Conservation (phyloP, 1,140 invertebrate genomes). For the Melitaea cinxia region DNA sequence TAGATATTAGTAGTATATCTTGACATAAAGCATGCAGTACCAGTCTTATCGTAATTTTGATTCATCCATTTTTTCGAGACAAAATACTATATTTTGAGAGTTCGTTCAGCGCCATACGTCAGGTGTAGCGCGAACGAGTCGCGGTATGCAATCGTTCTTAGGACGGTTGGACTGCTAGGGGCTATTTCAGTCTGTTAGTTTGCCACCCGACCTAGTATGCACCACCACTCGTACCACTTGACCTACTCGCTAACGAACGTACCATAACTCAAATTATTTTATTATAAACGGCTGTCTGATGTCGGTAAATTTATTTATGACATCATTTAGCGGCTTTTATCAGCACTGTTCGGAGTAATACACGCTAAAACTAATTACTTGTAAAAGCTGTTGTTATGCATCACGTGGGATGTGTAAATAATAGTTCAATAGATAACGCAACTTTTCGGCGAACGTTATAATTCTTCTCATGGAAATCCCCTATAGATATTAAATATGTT, state of each 20-base stretch:
- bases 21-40: too few species aligned
- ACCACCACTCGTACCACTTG: slow-evolving; percentile 42
- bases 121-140: slow-evolving; percentile 3
- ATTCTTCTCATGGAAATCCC: too few species aligned
- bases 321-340: not conserved
- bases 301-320: slow-evolving; percentile 8
- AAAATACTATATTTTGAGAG: not conserved
- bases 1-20: too few species aligned
- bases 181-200: slow-evolving; percentile 48
- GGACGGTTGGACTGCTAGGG: slow-evolving; percentile 18
- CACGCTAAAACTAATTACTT: not conserved
- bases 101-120: not conserved
- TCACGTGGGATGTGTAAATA: not conserved
- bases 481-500: too few species aligned
- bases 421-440: not conserved
- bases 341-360: not conserved
- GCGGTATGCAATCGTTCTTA: slow-evolving; percentile 10
- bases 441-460: not conserved
- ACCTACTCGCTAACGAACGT: slow-evolving; percentile 54
- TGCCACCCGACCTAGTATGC: slow-evolving; percentile 43
- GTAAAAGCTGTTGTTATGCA: not conserved
- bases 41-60: not conserved
- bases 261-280: slow-evolving; percentile 40
- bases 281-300: slow-evolving; percentile 23
- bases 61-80: not conserved